Evolutionary conservation across 1,140 invertebrate genomes (phyloP).

Genomic region (Rhysida immarginata): DNA sequence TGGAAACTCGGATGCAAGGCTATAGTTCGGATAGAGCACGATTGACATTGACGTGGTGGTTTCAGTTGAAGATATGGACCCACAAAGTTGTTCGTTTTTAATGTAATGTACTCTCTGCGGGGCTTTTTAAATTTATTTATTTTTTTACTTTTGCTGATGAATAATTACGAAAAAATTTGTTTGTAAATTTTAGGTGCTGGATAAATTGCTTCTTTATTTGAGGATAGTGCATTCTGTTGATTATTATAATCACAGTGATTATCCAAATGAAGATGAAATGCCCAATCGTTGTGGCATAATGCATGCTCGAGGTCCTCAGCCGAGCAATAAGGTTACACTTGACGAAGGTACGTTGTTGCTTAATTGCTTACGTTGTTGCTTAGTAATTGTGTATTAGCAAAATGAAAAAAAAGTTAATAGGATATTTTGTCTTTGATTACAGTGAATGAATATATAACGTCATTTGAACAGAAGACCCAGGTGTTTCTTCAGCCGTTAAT

Average conservation of each 20-base stretch:
- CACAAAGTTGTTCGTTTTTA: not conserved
- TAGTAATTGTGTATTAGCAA: too few species aligned
- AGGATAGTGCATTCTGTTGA: constrained; percentile 96
- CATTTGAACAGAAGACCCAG: constrained; percentile 73
- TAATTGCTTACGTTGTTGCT: too few species aligned
- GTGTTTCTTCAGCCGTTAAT: constrained; percentile 59
- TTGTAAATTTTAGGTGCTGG: constrained; percentile 54
- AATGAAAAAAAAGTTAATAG: too few species aligned
- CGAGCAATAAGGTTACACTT: constrained; percentile 52
- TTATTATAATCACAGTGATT: constrained; percentile 97
- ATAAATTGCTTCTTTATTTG: constrained; percentile 78
- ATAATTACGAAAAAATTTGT: too few species aligned
- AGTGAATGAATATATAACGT: constrained; percentile 57
- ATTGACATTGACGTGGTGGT: too few species aligned
- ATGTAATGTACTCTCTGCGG: not conserved
- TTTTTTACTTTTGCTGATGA: constrained; percentile 1
- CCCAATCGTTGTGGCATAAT: constrained; percentile 97
- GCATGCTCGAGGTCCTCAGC: constrained; percentile 78
- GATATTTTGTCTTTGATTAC: constrained; percentile 12
- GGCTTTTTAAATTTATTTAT: too few species aligned
- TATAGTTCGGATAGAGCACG: too few species aligned
- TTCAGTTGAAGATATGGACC: too few species aligned
- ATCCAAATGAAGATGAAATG: constrained; percentile 99
- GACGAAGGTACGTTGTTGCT: constrained; percentile 23
- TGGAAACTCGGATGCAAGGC: too few species aligned